phyloP scores from a whole-genome alignment of 2,888 invertebrate genomes.

The Theretra japonica region DNA sequence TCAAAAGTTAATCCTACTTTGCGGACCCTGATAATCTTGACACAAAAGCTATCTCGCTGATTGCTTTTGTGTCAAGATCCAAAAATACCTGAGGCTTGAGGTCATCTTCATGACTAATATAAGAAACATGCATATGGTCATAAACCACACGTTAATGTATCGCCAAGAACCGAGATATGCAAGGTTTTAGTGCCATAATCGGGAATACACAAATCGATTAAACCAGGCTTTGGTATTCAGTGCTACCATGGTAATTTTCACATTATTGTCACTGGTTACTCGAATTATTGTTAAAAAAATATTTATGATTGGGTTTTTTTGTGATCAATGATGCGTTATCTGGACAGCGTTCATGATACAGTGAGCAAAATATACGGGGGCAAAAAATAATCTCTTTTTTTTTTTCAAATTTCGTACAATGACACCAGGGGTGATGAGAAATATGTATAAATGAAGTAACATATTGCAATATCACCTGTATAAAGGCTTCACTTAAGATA shows the following conservation, averaged over 20 bases:
- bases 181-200: constrained; percentile 14
- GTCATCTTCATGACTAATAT: constrained; percentile 19
- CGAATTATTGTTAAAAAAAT: too few relatives aligned
- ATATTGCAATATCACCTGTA: too few relatives aligned
- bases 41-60: background rate
- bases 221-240: background rate
- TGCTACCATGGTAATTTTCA: background rate
- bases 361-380: too few relatives aligned
- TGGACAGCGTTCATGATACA: too few relatives aligned
- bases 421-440: too few relatives aligned
- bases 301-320: too few relatives aligned
- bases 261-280: background rate
- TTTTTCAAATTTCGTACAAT: too few relatives aligned
- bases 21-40: constrained; percentile 1
- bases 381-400: too few relatives aligned
- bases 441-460: too few relatives aligned
- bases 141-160: constrained; percentile 16
- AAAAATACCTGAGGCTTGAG: constrained; percentile 10
- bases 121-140: constrained; percentile 4
- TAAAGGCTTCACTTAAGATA: too few relatives aligned
- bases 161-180: constrained; percentile 6
- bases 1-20: background rate
- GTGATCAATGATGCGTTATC: too few relatives aligned
- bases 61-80: too few relatives aligned
- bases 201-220: constrained; percentile 19